Evolutionary conservation across 2,888 invertebrate species (phyloP).

Genomic region (Aplocera efformata): DNA sequence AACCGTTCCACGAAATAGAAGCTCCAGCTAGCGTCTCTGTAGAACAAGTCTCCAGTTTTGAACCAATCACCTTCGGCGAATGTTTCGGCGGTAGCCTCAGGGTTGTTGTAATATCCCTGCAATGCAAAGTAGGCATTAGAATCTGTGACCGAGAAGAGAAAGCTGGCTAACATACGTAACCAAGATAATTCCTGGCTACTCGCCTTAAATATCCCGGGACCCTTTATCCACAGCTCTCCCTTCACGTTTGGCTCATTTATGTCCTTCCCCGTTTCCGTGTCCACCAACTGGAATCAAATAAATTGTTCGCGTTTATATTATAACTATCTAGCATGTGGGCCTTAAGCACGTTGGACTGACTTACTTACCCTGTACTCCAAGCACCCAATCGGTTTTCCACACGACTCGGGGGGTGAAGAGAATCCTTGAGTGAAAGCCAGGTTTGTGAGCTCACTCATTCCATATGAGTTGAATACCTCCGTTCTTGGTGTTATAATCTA

Average conservation of each 20-base stretch:
- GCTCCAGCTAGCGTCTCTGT: conserved; percentile 70
- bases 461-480: conserved; percentile 47
- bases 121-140: too few species aligned
- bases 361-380: conserved; percentile 23
- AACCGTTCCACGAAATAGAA: conserved; percentile 74
- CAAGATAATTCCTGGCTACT: too few species aligned
- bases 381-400: conserved; percentile 46
- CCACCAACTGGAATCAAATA: conserved; percentile 62
- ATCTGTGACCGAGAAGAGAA: too few species aligned
- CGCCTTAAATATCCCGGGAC: conserved; percentile 54
- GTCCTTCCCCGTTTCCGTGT: conserved; percentile 53
- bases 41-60: conserved; percentile 76
- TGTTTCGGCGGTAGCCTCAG: conserved; percentile 57
- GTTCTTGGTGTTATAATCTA: conserved; percentile 48
- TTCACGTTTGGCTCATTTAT: conserved; percentile 52
- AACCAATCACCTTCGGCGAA: conserved; percentile 66
- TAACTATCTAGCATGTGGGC: too few species aligned
- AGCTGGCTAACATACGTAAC: too few species aligned
- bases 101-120: conserved; percentile 68
- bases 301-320: too few species aligned
- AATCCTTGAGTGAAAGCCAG: conserved; percentile 37
- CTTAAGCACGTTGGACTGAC: too few species aligned
- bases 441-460: conserved; percentile 57
- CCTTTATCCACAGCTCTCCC: conserved; percentile 70
- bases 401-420: conserved; percentile 33